Conservation (phyloP, 1,140 invertebrate genomes). For the Euborellia annulipes region DNA sequence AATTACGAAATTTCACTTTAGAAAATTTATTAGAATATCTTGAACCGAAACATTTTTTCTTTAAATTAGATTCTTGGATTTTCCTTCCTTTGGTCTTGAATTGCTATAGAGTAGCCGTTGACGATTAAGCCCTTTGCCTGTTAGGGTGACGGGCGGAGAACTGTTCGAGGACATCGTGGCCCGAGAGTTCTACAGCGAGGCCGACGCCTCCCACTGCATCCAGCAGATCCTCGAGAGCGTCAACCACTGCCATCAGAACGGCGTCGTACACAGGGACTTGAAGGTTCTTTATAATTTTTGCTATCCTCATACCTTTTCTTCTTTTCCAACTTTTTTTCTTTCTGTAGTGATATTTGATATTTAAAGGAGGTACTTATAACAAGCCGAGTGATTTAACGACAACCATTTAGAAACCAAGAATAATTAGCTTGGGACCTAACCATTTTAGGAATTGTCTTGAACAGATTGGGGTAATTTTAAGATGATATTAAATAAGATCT, state of each 20-base stretch:
- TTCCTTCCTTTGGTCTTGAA: not conserved
- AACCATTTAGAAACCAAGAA: too few relatives aligned
- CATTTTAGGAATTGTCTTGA: too few relatives aligned
- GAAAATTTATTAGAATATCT: too few relatives aligned
- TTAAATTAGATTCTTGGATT: not conserved
- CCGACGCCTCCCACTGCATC: slow-evolving; percentile 99
- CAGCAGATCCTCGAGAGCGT: slow-evolving; percentile 99
- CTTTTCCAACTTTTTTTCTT: not conserved
- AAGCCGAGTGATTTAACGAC: too few relatives aligned
- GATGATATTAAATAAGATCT: too few relatives aligned
- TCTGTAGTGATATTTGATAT: too few relatives aligned
- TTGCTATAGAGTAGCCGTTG: not conserved
- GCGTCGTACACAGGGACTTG: slow-evolving; percentile 95
- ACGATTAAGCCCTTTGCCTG: not conserved
- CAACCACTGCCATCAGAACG: slow-evolving; percentile 97
- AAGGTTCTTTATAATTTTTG: slow-evolving; percentile 39
- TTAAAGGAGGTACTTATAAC: too few relatives aligned
- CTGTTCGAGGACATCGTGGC: slow-evolving; percentile 99
- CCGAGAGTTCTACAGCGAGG: slow-evolving; percentile 99
- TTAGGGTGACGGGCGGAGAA: slow-evolving; percentile 96
- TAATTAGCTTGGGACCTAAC: too few relatives aligned
- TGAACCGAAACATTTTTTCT: too few relatives aligned
- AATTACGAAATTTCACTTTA: too few relatives aligned
- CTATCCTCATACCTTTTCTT: not conserved
- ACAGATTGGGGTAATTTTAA: too few relatives aligned